Conservation (phyloP, 2,888 invertebrate species). For the Ctenicera cuprea region DNA sequence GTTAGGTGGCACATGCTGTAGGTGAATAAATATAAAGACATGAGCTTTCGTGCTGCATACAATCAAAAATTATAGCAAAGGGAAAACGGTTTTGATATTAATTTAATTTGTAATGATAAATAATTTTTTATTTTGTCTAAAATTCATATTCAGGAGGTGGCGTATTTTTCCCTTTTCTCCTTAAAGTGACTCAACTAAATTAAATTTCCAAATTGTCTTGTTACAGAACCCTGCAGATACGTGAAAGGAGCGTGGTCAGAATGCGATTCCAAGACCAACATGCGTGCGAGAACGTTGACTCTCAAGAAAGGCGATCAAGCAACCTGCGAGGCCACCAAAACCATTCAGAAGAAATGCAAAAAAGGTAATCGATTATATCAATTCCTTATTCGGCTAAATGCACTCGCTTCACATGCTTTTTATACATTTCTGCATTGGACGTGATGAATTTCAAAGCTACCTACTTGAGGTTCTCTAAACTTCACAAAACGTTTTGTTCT, state of each 20-base stretch:
- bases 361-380: constrained; percentile 78
- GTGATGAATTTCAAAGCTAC: constrained; percentile 24
- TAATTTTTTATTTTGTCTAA: too few relatives aligned
- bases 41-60: too few relatives aligned
- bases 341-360: constrained; percentile 94
- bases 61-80: too few relatives aligned
- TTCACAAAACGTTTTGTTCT: not conserved
- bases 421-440: constrained; percentile 24
- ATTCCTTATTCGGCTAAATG: constrained; percentile 38
- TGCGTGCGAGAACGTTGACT: constrained; percentile 86
- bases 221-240: constrained; percentile 86
- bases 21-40: too few relatives aligned
- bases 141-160: not conserved
- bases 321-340: constrained; percentile 88
- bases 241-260: constrained; percentile 92
- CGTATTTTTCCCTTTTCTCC: not conserved
- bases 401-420: constrained; percentile 21
- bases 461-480: constrained; percentile 17
- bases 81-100: too few relatives aligned
- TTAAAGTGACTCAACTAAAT: too few relatives aligned
- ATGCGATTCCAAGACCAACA: constrained; percentile 89
- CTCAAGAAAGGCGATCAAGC: constrained; percentile 89
- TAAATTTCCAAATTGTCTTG: constrained; percentile 40
- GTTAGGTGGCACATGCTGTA: too few relatives aligned
- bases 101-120: too few relatives aligned